Base-by-base conservation (phyloP, 2,113 vertebrate genomes). In the Uria lomvia region DNA sequence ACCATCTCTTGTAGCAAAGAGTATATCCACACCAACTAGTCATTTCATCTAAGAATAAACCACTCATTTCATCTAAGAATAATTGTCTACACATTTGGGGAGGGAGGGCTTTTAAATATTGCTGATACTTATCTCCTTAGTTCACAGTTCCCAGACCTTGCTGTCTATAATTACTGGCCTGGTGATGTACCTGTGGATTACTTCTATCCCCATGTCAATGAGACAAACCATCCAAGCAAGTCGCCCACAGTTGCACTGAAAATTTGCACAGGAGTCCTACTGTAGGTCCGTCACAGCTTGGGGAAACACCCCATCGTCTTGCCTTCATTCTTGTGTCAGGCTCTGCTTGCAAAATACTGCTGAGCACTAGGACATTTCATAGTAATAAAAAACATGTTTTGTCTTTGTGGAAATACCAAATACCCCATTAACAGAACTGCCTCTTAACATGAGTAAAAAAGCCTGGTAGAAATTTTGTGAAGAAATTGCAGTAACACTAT, bases 241-340 rank as follows among this genome's bases (percentile, higher is more conserved):
- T 65, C 14, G 68, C 12, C 8, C 19, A 29, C 16, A 65, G 5
- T 0, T 56, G 32, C 74, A n/a, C 7, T 45, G 52, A 65, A 88
- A 62, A 40, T 45, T 13, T 56, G 23, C 4, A 1, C 1, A 1
- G 21, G 40, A 32, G 18, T 72, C 42, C 53, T 71, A 8, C 15
- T 5, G 1, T 14, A 77, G 12, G 40, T 32, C 18, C 0, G 0
- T 63, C 34, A 40, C 9, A 47, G 12, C 23, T 19, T 71, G 16
- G 10, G 29, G 12, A 73, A 42, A 20, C 15, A 45, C 1, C 6
- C 14, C 27, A 52, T 65, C 36, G 40, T 26, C 43, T 68, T 76
- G 8, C 19, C 11, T 68, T 49, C 19, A 36, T 63, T 74, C 30
- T 68, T 58, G 5, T 52, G 15, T 15, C 23, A 36, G 9, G 18